phyloP scores from a whole-genome alignment of 2,888 invertebrate species.

The Cephus sareptanus region DNA sequence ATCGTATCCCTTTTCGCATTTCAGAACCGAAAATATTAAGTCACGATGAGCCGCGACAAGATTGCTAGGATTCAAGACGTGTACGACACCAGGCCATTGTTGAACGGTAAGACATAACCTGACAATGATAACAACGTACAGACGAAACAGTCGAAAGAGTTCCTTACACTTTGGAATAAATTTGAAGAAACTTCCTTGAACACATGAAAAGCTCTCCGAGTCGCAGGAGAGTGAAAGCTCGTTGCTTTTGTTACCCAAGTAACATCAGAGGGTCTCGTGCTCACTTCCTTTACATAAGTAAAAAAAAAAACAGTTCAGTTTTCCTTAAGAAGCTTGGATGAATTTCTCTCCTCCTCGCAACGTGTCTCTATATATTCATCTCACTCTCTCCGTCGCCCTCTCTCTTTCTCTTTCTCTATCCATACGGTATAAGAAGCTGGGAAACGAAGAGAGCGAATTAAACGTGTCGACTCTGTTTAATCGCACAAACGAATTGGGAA shows the following conservation, averaged over 20 bases:
- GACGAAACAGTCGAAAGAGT: not conserved
- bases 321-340: too few relatives aligned
- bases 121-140: not conserved
- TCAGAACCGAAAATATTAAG: not conserved
- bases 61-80: constrained; percentile 8
- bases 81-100: constrained; percentile 6
- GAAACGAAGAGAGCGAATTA: too few relatives aligned
- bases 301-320: too few relatives aligned
- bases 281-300: too few relatives aligned
- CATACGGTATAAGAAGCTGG: too few relatives aligned
- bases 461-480: too few relatives aligned
- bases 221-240: not conserved
- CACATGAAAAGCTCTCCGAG: not conserved
- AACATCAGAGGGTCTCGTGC: not conserved
- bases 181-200: not conserved
- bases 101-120: not conserved
- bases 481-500: too few relatives aligned
- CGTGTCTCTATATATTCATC: not conserved
- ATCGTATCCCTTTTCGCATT: not conserved
- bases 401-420: too few relatives aligned
- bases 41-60: not conserved
- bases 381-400: not conserved
- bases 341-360: too few relatives aligned
- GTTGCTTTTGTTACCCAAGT: not conserved
- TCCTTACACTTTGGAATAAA: not conserved